Conservation (phyloP, 1,140 invertebrate species). For the Tribolium madens region DNA sequence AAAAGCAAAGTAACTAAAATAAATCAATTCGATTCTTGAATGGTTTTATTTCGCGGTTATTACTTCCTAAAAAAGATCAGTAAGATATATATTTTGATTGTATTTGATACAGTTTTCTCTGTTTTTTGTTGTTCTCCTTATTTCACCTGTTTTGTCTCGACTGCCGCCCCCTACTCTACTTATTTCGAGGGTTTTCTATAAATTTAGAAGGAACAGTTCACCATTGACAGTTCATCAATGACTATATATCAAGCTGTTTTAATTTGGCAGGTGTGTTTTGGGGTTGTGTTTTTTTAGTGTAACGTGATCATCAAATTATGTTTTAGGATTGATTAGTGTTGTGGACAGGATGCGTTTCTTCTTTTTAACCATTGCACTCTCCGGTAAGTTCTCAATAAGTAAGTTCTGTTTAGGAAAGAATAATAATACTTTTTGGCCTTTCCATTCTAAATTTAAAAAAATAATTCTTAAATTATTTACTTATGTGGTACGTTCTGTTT, state of each 20-base stretch:
- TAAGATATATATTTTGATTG: slow-evolving; percentile 50
- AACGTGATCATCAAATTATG: slow-evolving; percentile 11
- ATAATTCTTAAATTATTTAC: not conserved
- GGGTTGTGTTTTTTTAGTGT: slow-evolving; percentile 31
- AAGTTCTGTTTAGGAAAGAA: slow-evolving; percentile 1
- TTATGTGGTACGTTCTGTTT: slow-evolving; percentile 12
- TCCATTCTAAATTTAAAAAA: not conserved
- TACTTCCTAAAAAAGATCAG: slow-evolving; percentile 55
- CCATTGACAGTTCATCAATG: slow-evolving; percentile 47
- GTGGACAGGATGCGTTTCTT: slow-evolving; percentile 20
- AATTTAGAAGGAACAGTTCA: slow-evolving; percentile 48
- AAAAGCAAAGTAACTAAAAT: slow-evolving; percentile 46
- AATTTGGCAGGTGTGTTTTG: slow-evolving; percentile 50
- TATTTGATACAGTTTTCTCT: slow-evolving; percentile 56
- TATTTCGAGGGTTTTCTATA: slow-evolving; percentile 44
- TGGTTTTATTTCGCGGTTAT: slow-evolving; percentile 55
- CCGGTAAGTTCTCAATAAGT: slow-evolving; percentile 7
- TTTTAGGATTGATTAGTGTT: slow-evolving; percentile 35
- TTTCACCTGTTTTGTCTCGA: slow-evolving; percentile 42
- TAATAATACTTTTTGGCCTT: not conserved
- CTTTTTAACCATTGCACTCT: not conserved
- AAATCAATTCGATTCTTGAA: slow-evolving; percentile 58
- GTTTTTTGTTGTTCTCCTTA: slow-evolving; percentile 53
- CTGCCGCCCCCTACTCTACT: slow-evolving; percentile 31
- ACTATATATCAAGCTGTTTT: slow-evolving; percentile 45